Conservation (phyloP, 2,113 vertebrate species). For the Anser cygnoides region DNA sequence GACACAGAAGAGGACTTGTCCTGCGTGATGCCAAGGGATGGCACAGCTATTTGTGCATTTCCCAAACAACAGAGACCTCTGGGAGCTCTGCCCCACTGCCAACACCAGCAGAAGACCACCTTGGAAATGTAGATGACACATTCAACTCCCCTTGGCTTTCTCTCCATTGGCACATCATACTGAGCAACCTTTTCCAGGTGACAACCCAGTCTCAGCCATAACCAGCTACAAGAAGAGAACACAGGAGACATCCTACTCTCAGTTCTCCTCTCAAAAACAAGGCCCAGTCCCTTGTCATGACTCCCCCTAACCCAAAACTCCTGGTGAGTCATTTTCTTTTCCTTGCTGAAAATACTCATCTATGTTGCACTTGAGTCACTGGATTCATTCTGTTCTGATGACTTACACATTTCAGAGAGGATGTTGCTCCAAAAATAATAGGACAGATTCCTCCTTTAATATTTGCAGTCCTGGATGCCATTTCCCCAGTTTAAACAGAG, state of each 20-base stretch:
- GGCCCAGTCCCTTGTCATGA: neutral
- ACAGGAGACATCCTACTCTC: neutral
- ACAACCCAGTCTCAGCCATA: neutral
- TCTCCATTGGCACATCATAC: neutral
- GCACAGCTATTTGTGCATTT: neutral
- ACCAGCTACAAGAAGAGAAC: neutral
- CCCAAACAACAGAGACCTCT: neutral
- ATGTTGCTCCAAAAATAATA: constrained; percentile 7
- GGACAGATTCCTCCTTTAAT: neutral
- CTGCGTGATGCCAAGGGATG: neutral
- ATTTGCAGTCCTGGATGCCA: neutral
- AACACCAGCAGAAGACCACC: neutral
- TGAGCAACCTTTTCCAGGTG: neutral
- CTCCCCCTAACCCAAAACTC: neutral
- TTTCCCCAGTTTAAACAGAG: neutral
- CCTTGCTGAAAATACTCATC: neutral
- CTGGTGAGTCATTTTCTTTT: neutral
- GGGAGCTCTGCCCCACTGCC: neutral
- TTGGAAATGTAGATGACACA: neutral
- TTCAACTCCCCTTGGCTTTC: neutral
- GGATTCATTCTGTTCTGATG: constrained; percentile 25
- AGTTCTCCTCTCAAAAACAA: neutral
- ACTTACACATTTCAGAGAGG: neutral
- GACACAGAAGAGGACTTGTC: neutral
- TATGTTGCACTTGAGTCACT: neutral